phyloP scores from a whole-genome alignment of 1,140 invertebrate genomes.

The Coelopa frigida region DNA sequence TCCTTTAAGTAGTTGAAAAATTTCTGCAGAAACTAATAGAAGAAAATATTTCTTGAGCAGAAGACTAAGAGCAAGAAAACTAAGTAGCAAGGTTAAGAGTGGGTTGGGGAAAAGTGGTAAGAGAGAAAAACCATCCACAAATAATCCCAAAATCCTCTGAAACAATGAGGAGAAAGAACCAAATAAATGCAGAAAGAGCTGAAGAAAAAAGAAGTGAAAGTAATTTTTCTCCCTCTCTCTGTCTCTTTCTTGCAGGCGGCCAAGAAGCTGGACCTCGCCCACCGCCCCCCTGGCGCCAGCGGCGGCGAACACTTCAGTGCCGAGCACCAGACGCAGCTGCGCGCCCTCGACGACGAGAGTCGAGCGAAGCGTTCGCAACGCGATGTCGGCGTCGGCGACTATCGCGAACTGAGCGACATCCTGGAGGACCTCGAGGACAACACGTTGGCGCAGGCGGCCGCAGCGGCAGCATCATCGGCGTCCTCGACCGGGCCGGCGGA shows the following conservation, averaged over 20 bases:
- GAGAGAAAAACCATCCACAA: too few relatives aligned
- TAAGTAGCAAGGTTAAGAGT: too few relatives aligned
- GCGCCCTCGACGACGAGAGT: not conserved
- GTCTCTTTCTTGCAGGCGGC: slow-evolving; percentile 18
- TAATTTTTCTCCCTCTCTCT: not conserved
- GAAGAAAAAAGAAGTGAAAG: slow-evolving; percentile 1
- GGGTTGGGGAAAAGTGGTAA: too few relatives aligned
- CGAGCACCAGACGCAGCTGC: slow-evolving; percentile 7
- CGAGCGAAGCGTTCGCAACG: slow-evolving; percentile 11
- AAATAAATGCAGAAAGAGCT: too few relatives aligned
- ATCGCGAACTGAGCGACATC: slow-evolving; percentile 37
- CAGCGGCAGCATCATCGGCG: slow-evolving; percentile 16
- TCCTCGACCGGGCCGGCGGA: slow-evolving; percentile 25
- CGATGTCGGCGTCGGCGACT: slow-evolving; percentile 17
- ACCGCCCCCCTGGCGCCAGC: slow-evolving; percentile 28
- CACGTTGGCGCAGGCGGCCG: slow-evolving; percentile 22
- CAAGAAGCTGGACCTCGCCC: slow-evolving; percentile 37
- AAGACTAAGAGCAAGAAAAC: too few relatives aligned
- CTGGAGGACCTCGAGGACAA: slow-evolving; percentile 39
- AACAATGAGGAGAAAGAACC: too few relatives aligned
- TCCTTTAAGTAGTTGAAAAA: too few relatives aligned
- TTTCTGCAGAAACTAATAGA: too few relatives aligned
- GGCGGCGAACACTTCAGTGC: too few relatives aligned
- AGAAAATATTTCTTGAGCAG: too few relatives aligned
- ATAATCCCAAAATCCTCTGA: too few relatives aligned